A percentile compares a stretch with the other conserved stretches of the same genome.
These are phyloP conservation scores for Stenchaetothrips biformis DNA, from an alignment of 2,888 invertebrate species.

Conservation along the genomic window DNA sequence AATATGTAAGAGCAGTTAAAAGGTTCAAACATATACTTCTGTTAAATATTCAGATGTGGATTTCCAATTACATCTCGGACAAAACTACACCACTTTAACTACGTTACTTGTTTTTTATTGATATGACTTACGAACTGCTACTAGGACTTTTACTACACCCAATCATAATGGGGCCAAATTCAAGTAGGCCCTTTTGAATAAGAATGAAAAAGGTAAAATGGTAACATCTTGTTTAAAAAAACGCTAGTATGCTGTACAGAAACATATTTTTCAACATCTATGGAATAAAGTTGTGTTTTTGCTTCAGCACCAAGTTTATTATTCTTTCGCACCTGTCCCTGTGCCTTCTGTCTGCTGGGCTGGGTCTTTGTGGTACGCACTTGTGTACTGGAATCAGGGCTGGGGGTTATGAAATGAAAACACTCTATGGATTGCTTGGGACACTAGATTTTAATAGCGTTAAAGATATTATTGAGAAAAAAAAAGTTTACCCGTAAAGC, in stretches of 20 bases:
- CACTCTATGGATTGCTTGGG: too few relatives aligned
- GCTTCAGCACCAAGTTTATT: constrained; percentile 2
- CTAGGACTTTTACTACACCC: constrained; percentile 8
- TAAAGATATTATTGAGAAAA: too few relatives aligned
- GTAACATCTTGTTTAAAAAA: constrained; percentile 26
- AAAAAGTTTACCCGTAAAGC: too few relatives aligned
- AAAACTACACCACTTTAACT: constrained; percentile 14
- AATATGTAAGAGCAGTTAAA: constrained; percentile 18
- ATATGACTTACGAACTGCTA: constrained; percentile 3
- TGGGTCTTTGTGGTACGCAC: too few relatives aligned
- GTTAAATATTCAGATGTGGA: not conserved
- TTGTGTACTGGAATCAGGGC: too few relatives aligned
- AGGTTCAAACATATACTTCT: constrained; percentile 13
- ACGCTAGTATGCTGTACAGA: constrained; percentile 18
- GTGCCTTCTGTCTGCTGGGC: not conserved
- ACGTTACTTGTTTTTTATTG: not conserved
- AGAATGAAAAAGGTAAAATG: constrained; percentile 26
- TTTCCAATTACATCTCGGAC: not conserved
- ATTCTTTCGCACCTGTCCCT: not conserved
- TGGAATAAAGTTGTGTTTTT: constrained; percentile 22
- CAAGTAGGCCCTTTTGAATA: constrained; percentile 23
- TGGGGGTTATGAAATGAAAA: too few relatives aligned
- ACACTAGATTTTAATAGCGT: too few relatives aligned
- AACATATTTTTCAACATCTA: constrained; percentile 25
- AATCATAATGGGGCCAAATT: constrained; percentile 21